Conservation (phyloP, 2,113 vertebrate species). For the Seriola quinqueradiata region DNA sequence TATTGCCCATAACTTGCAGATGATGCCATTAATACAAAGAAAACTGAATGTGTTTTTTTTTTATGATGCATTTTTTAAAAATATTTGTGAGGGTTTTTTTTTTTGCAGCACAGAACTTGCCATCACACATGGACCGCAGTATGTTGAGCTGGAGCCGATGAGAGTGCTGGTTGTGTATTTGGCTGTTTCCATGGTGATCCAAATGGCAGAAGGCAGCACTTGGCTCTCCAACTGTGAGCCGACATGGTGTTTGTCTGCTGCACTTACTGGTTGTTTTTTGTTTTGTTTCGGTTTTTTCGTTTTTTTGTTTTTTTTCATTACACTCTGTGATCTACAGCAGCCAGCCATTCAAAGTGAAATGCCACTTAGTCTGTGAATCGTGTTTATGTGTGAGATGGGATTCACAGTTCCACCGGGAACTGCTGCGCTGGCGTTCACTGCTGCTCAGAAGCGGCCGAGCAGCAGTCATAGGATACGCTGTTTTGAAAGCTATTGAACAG, state of each 20-base stretch:
- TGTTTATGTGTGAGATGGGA: conserved; percentile 35
- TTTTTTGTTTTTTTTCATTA: not conserved
- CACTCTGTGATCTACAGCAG: conserved; percentile 51
- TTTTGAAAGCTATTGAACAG: conserved; percentile 11
- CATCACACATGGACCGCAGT: conserved; percentile 43
- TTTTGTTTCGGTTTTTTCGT: not conserved
- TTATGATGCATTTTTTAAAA: no score
- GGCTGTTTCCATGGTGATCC: conserved; percentile 83
- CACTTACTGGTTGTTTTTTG: conserved; percentile 28
- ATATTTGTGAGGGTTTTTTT: no score
- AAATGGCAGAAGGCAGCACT: conserved; percentile 77
- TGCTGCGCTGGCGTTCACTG: not conserved
- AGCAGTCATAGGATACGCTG: not conserved
- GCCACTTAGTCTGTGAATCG: conserved; percentile 45
- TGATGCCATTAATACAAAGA: not conserved
- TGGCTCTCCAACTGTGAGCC: conserved; percentile 71
- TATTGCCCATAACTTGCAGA: not conserved
- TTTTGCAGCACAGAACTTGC: not conserved
- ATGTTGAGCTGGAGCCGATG: conserved; percentile 53
- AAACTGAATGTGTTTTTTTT: not conserved
- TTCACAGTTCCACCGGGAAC: conserved; percentile 23
- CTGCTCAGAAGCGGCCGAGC: conserved; percentile 7
- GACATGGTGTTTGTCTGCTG: conserved; percentile 70
- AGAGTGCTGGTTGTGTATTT: conserved; percentile 75
- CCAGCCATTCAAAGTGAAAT: conserved; percentile 49